Conservation (phyloP, 37 sponge, comb jelly and placozoan species). For the Cliona cf. orientalis region DNA sequence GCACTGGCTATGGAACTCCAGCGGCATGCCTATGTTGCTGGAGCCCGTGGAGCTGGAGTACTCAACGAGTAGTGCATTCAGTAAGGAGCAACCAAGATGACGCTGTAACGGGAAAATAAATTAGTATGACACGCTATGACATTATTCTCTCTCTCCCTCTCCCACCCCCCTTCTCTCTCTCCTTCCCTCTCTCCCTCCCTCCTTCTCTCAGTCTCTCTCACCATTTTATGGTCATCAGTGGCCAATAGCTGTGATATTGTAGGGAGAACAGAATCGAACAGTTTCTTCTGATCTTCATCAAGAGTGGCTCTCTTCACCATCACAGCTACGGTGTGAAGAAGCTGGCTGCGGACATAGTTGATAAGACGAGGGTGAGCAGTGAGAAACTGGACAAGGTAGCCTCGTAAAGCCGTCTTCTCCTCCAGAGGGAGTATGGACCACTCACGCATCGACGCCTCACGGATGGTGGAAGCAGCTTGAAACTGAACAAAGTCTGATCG, state of each 20-base stretch:
- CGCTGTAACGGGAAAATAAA: conserved; percentile 27
- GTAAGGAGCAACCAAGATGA: conserved; percentile 51
- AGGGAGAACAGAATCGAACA: conserved; percentile 49
- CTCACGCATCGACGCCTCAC: conserved; percentile 67
- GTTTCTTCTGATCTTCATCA: conserved; percentile 6
- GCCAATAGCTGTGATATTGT: conserved; percentile 49
- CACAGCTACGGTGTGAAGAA: conserved; percentile 36
- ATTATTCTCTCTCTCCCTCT: too few relatives aligned
- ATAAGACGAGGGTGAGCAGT: conserved; percentile 14
- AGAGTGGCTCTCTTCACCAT: conserved; percentile 66
- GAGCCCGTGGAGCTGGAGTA: conserved; percentile 53
- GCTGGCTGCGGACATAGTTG: conserved; percentile 37
- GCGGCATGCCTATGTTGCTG: conserved; percentile 52
- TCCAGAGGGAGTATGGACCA: conserved; percentile 54
- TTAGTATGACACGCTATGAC: too few relatives aligned
- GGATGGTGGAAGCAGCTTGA: conserved; percentile 71
- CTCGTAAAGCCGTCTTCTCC: conserved; percentile 28
- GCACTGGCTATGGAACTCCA: conserved; percentile 62
- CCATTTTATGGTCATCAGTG: conserved; percentile 27
- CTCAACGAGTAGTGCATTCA: conserved; percentile 66
- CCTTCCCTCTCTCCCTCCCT: too few relatives aligned
- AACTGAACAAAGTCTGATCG: conserved; percentile 65
- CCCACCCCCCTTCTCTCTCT: too few relatives aligned
- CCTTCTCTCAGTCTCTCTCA: too few relatives aligned
- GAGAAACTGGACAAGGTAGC: conserved; percentile 56